Evolutionary conservation across 2,888 invertebrate genomes (phyloP), one percentile per base, ranked within the genome.

Genomic region (Cerastoderma edule): DNA sequence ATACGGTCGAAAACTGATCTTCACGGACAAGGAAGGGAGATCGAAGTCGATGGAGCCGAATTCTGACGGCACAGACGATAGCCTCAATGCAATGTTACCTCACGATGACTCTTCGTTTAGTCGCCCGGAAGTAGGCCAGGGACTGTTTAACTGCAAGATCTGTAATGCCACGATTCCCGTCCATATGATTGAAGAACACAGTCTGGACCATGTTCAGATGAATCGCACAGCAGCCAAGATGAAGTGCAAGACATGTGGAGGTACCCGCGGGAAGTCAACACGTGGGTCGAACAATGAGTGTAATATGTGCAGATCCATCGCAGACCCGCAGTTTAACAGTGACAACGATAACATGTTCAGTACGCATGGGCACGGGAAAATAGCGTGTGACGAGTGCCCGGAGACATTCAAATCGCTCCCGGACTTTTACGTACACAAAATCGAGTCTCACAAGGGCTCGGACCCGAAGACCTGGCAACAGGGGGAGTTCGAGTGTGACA

Each of bases 131-230:
- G 72, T 86, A 78, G 86, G 84, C 67, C 86, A 87, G 56, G 87
- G 87, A 70, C 74, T 88, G n/a, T 88, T 85, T 69, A 87, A 88
- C 57, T 89, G 89, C 72, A 87, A 87, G 65, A 74, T 86, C 0
- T 88, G 88, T 73, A 87, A 89, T 54, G 87, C 85, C 24, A 83
- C 88, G 13, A 75, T 89, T 22, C 84, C 87, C 0, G 83, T 84
- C 5, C 84, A 89, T n/a, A 82, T 84, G 8, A 86, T 85, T 56
- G 80, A 78, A n/a, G 72, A 71, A 4, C 88, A 88, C 70, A 80
- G 86, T 57, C 76, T 80, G 32, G 80, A 83, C 46, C 88, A 87
- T 65, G 39, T 82, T 24, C 76, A 78, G 30, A 32, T 39, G 39
- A 60, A 60, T 27, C 24, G 46, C 19, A 67, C 60, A 30, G 67